phyloP scores from a whole-genome alignment of 1,140 invertebrate genomes.

The Matsumurasca onukii region DNA sequence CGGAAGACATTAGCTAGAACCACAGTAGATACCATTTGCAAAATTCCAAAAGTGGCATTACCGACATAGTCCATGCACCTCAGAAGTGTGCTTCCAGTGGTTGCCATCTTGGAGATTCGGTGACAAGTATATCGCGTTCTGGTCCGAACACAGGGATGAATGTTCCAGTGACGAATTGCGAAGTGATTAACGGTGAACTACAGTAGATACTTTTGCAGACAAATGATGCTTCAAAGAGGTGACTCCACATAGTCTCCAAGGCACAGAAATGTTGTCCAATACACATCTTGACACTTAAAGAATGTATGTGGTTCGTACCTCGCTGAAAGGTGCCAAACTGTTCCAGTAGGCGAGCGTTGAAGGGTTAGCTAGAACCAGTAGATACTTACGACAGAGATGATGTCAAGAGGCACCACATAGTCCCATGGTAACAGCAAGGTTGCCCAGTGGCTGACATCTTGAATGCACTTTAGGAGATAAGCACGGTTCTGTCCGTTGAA shows the following conservation, averaged over 20 bases:
- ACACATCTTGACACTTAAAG: slow-evolving; percentile 48
- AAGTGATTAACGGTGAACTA: too few species aligned
- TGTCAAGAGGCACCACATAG: slow-evolving; percentile 70
- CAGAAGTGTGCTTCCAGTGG: too few species aligned
- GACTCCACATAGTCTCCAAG: slow-evolving; percentile 58
- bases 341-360: slow-evolving; percentile 77
- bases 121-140: too few species aligned
- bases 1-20: too few species aligned
- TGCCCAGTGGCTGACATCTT: slow-evolving; percentile 44
- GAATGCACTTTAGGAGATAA: slow-evolving; percentile 54
- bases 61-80: too few species aligned
- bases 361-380: too few species aligned
- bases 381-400: slow-evolving; percentile 83
- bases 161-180: too few species aligned
- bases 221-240: slow-evolving; percentile 78
- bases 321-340: slow-evolving; percentile 75
- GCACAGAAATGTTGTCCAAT: slow-evolving; percentile 35
- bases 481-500: slow-evolving; percentile 72
- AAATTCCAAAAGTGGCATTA: too few species aligned
- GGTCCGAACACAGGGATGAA: too few species aligned
- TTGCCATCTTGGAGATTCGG: too few species aligned
- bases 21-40: too few species aligned
- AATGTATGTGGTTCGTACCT: slow-evolving; percentile 66
- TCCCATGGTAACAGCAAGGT: slow-evolving; percentile 47
- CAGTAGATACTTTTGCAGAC: slow-evolving; percentile 60